These are phyloP conservation scores for Congeria kusceri DNA, from an alignment of 2,888 invertebrate species.

Conservation along the genomic window DNA sequence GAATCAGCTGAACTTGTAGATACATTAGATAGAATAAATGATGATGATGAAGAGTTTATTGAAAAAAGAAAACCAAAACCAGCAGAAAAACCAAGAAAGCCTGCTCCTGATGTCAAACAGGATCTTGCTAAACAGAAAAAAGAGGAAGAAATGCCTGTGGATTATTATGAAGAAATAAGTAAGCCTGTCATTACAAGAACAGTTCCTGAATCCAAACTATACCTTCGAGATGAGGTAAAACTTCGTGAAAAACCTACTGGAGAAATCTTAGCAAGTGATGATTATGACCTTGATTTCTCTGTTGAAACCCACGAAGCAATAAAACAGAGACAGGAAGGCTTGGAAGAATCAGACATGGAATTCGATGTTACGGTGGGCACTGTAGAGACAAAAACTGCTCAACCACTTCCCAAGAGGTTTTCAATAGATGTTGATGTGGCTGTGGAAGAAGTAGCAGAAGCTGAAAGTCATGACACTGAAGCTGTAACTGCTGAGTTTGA, in stretches of 20 bases:
- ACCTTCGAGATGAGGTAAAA: too few relatives aligned
- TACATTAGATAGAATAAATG: not conserved
- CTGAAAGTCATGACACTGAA: not conserved
- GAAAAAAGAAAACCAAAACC: not conserved
- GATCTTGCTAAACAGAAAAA: not conserved
- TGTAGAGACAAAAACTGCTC: not conserved
- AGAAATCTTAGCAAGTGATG: too few relatives aligned
- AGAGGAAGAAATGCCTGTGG: not conserved
- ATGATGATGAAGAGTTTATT: conserved; percentile 6
- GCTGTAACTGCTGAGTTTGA: too few relatives aligned
- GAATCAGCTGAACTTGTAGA: too few relatives aligned
- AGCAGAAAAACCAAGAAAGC: not conserved
- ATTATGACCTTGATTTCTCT: conserved; percentile 5
- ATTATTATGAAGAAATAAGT: not conserved
- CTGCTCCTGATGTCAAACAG: not conserved
- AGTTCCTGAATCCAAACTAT: too few relatives aligned
- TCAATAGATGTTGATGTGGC: not conserved
- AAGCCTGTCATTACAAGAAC: too few relatives aligned
- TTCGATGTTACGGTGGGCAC: conserved; percentile 1
- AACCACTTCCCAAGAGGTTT: not conserved
- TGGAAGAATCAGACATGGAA: not conserved
- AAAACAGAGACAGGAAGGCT: not conserved
- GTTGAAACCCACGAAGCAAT: conserved; percentile 1
- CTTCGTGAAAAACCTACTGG: too few relatives aligned
- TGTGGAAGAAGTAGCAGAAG: not conserved